phyloP scores from a whole-genome alignment of 2,113 vertebrate species.

The Myocastor coypus region DNA sequence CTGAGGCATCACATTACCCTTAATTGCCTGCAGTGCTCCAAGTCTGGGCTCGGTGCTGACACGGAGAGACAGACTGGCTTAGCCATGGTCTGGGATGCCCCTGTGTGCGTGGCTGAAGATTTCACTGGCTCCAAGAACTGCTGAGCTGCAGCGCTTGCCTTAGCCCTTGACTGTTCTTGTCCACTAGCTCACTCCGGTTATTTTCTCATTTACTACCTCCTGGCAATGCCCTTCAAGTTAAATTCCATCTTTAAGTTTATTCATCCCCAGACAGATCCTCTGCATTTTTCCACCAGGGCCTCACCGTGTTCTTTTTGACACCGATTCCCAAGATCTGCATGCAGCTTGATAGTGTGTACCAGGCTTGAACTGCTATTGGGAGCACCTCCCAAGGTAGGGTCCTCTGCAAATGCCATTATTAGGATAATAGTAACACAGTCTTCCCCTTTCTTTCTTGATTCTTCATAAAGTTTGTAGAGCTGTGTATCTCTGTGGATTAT shows the following conservation, averaged over 20 bases:
- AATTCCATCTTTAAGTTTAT: constrained; percentile 73
- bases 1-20: constrained; percentile 72
- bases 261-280: constrained; percentile 69
- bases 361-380: constrained; percentile 55
- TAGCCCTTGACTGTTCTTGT: not conserved
- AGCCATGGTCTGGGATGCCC: constrained; percentile 36
- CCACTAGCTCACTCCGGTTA: not conserved
- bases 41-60: constrained; percentile 70
- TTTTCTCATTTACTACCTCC: constrained; percentile 46
- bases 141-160: not conserved
- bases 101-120: not conserved
- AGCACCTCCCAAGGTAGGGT: constrained; percentile 62
- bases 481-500: not conserved
- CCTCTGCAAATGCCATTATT: constrained; percentile 60
- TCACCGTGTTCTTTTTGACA: constrained; percentile 74
- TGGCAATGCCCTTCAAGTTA: constrained; percentile 67
- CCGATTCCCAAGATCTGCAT: constrained; percentile 51
- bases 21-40: constrained; percentile 76
- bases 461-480: constrained; percentile 67
- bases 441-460: constrained; percentile 25
- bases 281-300: constrained; percentile 63
- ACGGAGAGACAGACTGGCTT: constrained; percentile 8
- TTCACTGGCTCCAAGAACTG: constrained; percentile 7
- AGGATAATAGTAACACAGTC: constrained; percentile 70
- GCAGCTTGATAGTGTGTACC: constrained; percentile 63